Evolutionary conservation across 2,888 invertebrate genomes (phyloP).

Genomic region (Mesorhabditis sp.): DNA sequence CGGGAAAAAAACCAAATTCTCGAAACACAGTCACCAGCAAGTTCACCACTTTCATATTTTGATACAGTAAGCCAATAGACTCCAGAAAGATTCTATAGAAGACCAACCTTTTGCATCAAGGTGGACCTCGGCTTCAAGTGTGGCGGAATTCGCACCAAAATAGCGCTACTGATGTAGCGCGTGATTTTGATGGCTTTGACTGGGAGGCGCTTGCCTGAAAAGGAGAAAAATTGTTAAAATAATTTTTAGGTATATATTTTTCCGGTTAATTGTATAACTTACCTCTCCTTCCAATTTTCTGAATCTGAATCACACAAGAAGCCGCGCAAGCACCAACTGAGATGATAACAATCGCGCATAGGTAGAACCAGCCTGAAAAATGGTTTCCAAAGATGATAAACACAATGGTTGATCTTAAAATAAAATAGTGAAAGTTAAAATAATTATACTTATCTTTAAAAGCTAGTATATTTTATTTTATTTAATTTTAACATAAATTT

Average conservation of each 20-base stretch:
- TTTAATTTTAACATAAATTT: too few relatives aligned
- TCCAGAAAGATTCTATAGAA: not conserved
- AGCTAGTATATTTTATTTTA: too few relatives aligned
- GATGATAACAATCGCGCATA: conserved; percentile 24
- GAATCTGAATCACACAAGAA: conserved; percentile 20
- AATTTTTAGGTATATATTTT: not conserved
- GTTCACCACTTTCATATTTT: too few relatives aligned
- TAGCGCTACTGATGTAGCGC: not conserved
- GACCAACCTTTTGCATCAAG: not conserved
- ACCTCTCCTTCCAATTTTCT: not conserved
- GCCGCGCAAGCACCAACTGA: conserved; percentile 24
- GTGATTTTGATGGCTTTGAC: not conserved
- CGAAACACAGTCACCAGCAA: too few relatives aligned
- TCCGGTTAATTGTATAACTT: not conserved
- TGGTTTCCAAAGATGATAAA: too few relatives aligned
- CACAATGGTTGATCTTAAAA: too few relatives aligned
- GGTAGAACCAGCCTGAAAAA: conserved; percentile 25
- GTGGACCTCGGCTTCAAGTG: conserved; percentile 1
- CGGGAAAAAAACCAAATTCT: too few relatives aligned
- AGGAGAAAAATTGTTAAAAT: not conserved
- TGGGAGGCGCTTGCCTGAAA: not conserved
- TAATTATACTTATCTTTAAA: too few relatives aligned
- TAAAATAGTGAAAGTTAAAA: too few relatives aligned
- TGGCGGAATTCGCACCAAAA: not conserved
- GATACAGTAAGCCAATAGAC: too few relatives aligned